Evolutionary conservation across 2,113 vertebrate genomes (phyloP).

Genomic region (Scytalopus superciliaris): DNA sequence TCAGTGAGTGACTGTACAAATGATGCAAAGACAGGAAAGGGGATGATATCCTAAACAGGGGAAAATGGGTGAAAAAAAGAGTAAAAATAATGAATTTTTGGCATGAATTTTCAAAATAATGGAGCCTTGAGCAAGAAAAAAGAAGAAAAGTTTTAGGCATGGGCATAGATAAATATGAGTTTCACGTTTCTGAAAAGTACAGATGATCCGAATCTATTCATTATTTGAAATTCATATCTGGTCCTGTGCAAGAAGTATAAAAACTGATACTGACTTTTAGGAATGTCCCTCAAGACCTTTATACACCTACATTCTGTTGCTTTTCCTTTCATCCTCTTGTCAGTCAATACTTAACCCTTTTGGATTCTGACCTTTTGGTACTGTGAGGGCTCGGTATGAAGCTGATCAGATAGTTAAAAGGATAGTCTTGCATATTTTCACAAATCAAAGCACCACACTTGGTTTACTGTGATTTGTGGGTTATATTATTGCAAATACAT

Average conservation of each 20-base stretch:
- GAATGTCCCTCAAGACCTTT: constrained; percentile 48
- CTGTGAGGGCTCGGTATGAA: background rate
- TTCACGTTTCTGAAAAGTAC: background rate
- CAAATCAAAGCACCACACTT: background rate
- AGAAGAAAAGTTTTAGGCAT: background rate
- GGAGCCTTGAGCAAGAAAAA: background rate
- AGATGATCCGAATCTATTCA: background rate
- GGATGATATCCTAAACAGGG: background rate
- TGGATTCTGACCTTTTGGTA: constrained; percentile 34
- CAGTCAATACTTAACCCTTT: constrained; percentile 65
- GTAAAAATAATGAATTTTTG: background rate
- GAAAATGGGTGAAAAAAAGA: background rate
- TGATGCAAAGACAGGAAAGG: background rate
- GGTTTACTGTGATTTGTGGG: constrained; percentile 5
- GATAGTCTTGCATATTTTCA: constrained; percentile 43
- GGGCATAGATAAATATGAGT: background rate
- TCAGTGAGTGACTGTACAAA: background rate
- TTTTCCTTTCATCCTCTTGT: constrained; percentile 57
- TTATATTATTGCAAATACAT: background rate
- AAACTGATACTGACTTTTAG: constrained; percentile 53
- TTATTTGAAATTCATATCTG: constrained; percentile 43
- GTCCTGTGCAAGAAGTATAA: constrained; percentile 21
- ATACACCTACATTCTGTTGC: constrained; percentile 37
- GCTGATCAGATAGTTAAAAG: constrained; percentile 36
- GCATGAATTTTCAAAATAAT: background rate